Base-by-base conservation (phyloP, 2,888 invertebrate genomes). In the Rhagonycha lutea region DNA sequence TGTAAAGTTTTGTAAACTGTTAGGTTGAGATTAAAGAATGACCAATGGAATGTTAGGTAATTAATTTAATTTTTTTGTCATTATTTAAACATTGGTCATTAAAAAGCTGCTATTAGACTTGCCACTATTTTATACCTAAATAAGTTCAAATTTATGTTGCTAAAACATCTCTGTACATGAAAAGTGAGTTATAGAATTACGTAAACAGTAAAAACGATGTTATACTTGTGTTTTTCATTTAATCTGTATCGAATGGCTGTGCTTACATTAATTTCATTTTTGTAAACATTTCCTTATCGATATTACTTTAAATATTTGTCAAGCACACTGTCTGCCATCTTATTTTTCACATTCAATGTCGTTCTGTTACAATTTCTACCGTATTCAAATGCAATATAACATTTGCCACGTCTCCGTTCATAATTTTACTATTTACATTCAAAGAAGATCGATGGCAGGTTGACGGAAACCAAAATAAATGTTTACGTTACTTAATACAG, bases 1-100 rank as follows among this genome's bases (percentile, higher is more conserved):
- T 81, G 80, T 82, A 82, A 81, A 81, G 80, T 82, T 81, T 82
- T 82, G 80, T 79, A 80, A 81, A 70, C 80, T 80, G 78, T 79
- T 47, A 47, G 47, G 47, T 47, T 47, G 47, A 47, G 47, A 47
- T 47, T 47, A 47, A 47, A 47, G 47, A 8, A 47, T 47, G 47
- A 47, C 47, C 47, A 47, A 47, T 47, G 47, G n/a, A 47, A 47
- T 47, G 47, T 47, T 47, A 47, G 47, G 47, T 47, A 47, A 47
- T 47, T 47, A 47, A n/a, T 47, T n/a, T 47, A 47, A 47, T 47
- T 47, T 47, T 47, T 47, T 47, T 47, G 47, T 47, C 47, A 47
- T 47, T 47, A 47, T 47, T 47, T 47, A 47, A 47, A 47, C 47
- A 47, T 47, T 47, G 47, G 47, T 47, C 47, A 47, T 47, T 47